Evolutionary conservation across 2,888 invertebrate species (phyloP).

Genomic region (Crossocerus cetratus): DNA sequence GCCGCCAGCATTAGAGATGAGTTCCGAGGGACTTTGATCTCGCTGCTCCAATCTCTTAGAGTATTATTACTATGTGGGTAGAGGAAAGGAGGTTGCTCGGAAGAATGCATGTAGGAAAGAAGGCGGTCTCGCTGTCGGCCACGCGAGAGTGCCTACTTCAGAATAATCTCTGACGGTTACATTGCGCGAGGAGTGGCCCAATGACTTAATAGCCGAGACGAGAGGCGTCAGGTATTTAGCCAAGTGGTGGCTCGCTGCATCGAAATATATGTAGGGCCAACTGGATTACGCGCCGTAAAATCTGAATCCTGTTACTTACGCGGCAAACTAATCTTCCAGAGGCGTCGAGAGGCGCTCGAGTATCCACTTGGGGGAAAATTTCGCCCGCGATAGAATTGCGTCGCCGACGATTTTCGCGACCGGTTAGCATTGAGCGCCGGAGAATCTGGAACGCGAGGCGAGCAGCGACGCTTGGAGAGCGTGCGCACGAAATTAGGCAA

Average conservation of each 20-base stretch:
- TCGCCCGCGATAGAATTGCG: too few relatives aligned
- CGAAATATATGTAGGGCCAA: too few relatives aligned
- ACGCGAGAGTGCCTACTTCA: slow-evolving; percentile 41
- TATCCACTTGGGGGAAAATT: too few relatives aligned
- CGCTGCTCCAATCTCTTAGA: slow-evolving; percentile 36
- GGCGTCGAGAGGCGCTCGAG: too few relatives aligned
- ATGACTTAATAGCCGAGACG: slow-evolving; percentile 5
- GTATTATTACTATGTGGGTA: slow-evolving; percentile 52
- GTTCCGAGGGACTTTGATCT: slow-evolving; percentile 38
- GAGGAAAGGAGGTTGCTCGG: slow-evolving; percentile 33
- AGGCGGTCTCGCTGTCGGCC: slow-evolving; percentile 40
- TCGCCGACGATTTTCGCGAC: too few relatives aligned
- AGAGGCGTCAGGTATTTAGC: too few relatives aligned
- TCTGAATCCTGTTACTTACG: too few relatives aligned
- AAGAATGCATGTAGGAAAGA: slow-evolving; percentile 37
- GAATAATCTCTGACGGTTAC: slow-evolving; percentile 32
- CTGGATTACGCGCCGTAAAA: too few relatives aligned
- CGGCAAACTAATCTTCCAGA: too few relatives aligned
- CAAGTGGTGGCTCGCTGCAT: too few relatives aligned
- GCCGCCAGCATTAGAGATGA: slow-evolving; percentile 4
- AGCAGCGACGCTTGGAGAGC: background rate
- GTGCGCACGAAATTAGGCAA: background rate
- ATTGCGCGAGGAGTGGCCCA: background rate
- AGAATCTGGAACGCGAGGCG: slow-evolving; percentile 7
- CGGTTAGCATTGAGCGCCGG: too few relatives aligned